Base-by-base conservation (phyloP, 2,797 vertebrate genomes). In the Craterocephalus amniculus region DNA sequence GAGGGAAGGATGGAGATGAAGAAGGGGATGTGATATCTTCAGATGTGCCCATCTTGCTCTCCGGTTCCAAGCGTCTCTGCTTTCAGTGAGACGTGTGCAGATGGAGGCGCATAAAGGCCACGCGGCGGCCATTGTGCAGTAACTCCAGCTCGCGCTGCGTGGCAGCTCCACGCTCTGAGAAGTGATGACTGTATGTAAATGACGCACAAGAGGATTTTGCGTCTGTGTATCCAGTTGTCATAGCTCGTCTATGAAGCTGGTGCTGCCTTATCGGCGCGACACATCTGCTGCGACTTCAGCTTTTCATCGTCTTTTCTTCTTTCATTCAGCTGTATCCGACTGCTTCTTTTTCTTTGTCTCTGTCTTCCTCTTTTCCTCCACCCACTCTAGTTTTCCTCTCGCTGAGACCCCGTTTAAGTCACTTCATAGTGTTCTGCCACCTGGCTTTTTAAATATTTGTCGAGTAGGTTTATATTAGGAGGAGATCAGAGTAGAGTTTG, bases 161-260 rank as follows among this genome's bases (percentile, higher is more conserved):
- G 77, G 79, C 86, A 85, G 79, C 73, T 22, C 6, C 18, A 71
- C 60, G 0, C 66, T 80, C 45, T 1, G 70, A 89, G 81, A 85
- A 87, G 76, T 85, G 88, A 89, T 87, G 89, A 78, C 78, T 83
- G 72, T 72, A 83, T 84, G 86, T 79, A 80, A 88, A 86, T 85
- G n/a, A 70, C 4, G 45, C 69, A 51, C 16, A 51, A 66, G 52
- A 60, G 78, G 62, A 61, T 79, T 69, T 61, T 63, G 64, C 32
- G 84, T 79, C 64, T 67, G 73, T 49, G 80, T 60, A 52, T 83
- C 74, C 66, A 81, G 87, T 87, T 89, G 89, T 90, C 89, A 79
- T 55, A 63, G 57, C 29, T 81, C 59, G 62, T 87, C 86, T 45
- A 65, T 91, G 85, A 84, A 62, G 67, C 73, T 65, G 76, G 83